phyloP scores from a whole-genome alignment of 2,888 invertebrate genomes.

The Lomographa bimaculata region DNA sequence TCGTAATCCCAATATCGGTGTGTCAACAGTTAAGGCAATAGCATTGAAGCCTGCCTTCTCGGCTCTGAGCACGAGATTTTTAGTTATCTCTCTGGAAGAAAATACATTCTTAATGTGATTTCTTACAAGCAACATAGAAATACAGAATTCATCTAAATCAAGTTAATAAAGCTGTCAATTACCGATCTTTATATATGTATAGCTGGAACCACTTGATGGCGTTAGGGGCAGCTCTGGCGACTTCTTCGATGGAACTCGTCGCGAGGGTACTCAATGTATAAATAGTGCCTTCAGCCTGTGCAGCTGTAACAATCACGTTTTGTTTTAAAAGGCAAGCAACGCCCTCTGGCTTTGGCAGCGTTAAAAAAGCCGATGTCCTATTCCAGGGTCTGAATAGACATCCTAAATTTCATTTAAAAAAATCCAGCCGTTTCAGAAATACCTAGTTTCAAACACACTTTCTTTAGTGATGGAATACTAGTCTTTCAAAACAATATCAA shows the following conservation, averaged over 20 bases:
- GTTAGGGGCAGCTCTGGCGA: conserved; percentile 89
- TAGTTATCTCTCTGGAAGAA: conserved; percentile 84
- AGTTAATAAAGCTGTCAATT: no score
- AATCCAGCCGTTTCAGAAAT: no score
- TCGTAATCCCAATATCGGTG: conserved; percentile 93
- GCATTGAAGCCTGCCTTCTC: conserved; percentile 94
- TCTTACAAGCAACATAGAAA: no score
- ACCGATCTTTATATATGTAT: conserved; percentile 94
- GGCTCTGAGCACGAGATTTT: conserved; percentile 88
- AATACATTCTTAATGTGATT: neutral
- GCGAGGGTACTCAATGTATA: conserved; percentile 94
- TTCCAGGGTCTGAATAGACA: no score
- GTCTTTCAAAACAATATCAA: no score
- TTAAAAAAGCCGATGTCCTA: no score
- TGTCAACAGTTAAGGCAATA: conserved; percentile 94
- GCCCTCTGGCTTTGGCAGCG: no score
- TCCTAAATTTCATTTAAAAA: no score
- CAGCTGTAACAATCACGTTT: conserved; percentile 86
- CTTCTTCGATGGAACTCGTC: conserved; percentile 94
- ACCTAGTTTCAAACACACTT: no score
- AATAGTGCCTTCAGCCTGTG: conserved; percentile 88
- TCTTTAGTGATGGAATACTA: no score
- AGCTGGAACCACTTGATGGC: conserved; percentile 95
- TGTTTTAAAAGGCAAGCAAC: no score
- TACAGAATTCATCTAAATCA: neutral